Evolutionary conservation across 2,888 invertebrate genomes (phyloP).

Genomic region (Sisyra terminalis): DNA sequence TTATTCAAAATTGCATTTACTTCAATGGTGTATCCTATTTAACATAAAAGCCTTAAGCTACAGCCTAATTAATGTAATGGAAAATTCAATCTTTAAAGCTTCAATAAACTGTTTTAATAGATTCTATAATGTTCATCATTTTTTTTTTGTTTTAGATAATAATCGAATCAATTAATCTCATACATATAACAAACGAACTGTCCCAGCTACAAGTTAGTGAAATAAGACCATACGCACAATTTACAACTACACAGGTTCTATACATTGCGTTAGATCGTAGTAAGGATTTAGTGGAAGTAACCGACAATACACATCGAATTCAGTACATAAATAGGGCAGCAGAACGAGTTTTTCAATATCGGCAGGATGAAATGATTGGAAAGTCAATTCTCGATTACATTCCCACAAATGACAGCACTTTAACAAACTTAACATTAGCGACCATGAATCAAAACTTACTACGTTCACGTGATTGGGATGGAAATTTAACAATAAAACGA

Average conservation of each 20-base stretch:
- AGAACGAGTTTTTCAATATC: slow-evolving; percentile 65
- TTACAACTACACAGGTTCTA: slow-evolving; percentile 63
- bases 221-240: slow-evolving; percentile 55
- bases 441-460: slow-evolving; percentile 42
- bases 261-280: slow-evolving; percentile 76
- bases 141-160: slow-evolving; percentile 34
- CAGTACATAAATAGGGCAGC: slow-evolving; percentile 80
- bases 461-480: slow-evolving; percentile 60
- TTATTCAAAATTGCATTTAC: too few relatives aligned
- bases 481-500: slow-evolving; percentile 50
- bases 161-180: slow-evolving; percentile 44
- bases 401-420: slow-evolving; percentile 28
- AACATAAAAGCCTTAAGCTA: too few relatives aligned
- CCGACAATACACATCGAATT: slow-evolving; percentile 69
- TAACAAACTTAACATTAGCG: slow-evolving; percentile 31
- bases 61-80: too few relatives aligned
- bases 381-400: slow-evolving; percentile 23
- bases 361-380: slow-evolving; percentile 42
- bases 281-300: slow-evolving; percentile 73
- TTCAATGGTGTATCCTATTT: too few relatives aligned
- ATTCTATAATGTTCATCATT: not conserved
- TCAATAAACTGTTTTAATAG: not conserved
- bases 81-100: not conserved
- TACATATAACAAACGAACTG: slow-evolving; percentile 50
- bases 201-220: slow-evolving; percentile 66